phyloP scores from a whole-genome alignment of 2,888 invertebrate genomes.

The Bhutanitis thaidina region DNA sequence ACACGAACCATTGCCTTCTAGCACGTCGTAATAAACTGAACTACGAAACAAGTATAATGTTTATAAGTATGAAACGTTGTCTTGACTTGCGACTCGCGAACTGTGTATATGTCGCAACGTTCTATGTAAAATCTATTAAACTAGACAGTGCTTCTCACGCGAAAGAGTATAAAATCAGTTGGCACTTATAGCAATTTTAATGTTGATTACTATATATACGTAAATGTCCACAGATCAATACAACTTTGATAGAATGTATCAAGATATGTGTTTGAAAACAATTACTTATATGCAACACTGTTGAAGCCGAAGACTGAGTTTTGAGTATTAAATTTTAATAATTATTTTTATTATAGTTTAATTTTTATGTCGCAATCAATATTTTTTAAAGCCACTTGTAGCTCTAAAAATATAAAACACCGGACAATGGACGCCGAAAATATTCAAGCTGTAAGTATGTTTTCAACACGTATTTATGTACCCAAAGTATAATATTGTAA shows the following conservation, averaged over 20 bases:
- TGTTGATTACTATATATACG: slow-evolving; percentile 44
- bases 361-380: too few relatives aligned
- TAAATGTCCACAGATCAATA: slow-evolving; percentile 41
- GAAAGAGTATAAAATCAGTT: slow-evolving; percentile 37
- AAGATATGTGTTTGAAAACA: neutral
- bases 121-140: slow-evolving; percentile 16
- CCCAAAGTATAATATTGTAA: too few relatives aligned
- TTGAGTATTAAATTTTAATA: too few relatives aligned
- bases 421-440: too few relatives aligned
- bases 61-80: slow-evolving; percentile 70
- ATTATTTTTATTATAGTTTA: too few relatives aligned
- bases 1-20: slow-evolving; percentile 64
- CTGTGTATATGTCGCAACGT: slow-evolving; percentile 60
- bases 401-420: too few relatives aligned
- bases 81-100: slow-evolving; percentile 48
- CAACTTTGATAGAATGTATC: slow-evolving; percentile 22
- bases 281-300: too few relatives aligned
- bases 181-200: slow-evolving; percentile 25
- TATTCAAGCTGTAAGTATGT: too few relatives aligned
- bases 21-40: slow-evolving; percentile 65
- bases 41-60: slow-evolving; percentile 65
- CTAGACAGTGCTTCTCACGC: slow-evolving; percentile 24
- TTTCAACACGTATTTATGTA: too few relatives aligned
- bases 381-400: too few relatives aligned
- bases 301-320: too few relatives aligned